Conservation (phyloP, 2,888 invertebrate genomes). For the Phragmatobia fuliginosa region DNA sequence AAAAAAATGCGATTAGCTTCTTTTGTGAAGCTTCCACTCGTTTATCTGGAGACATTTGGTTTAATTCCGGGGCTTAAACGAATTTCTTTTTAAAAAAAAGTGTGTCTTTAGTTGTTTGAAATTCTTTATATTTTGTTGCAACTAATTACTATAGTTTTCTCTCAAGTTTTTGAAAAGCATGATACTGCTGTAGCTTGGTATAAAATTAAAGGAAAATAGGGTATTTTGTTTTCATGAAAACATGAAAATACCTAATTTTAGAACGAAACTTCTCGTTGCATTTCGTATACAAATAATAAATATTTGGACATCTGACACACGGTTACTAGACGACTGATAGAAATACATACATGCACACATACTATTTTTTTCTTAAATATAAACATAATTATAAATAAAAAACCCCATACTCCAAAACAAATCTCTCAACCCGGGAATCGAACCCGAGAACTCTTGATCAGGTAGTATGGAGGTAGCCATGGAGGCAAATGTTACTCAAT, state of each 20-base stretch:
- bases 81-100: conserved; percentile 49
- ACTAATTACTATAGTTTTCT: conserved; percentile 52
- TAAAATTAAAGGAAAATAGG: conserved; percentile 63
- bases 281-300: not conserved
- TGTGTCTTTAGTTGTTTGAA: conserved; percentile 38
- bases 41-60: conserved; percentile 57
- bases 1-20: conserved; percentile 79
- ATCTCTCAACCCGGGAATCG: no score
- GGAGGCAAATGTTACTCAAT: no score
- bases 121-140: conserved; percentile 60
- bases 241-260: conserved; percentile 61
- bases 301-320: not conserved
- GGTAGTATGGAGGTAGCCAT: no score
- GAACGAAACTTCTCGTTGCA: conserved; percentile 44
- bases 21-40: conserved; percentile 67
- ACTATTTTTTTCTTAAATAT: no score
- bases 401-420: no score
- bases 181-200: conserved; percentile 63
- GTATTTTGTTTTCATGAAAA: conserved; percentile 55
- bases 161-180: conserved; percentile 73
- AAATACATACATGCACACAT: no score
- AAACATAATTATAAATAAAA: no score
- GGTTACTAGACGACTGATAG: no score
- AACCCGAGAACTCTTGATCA: no score
- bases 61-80: conserved; percentile 49